phyloP scores from a whole-genome alignment of 1,140 invertebrate species.

The Littorina saxatilis region DNA sequence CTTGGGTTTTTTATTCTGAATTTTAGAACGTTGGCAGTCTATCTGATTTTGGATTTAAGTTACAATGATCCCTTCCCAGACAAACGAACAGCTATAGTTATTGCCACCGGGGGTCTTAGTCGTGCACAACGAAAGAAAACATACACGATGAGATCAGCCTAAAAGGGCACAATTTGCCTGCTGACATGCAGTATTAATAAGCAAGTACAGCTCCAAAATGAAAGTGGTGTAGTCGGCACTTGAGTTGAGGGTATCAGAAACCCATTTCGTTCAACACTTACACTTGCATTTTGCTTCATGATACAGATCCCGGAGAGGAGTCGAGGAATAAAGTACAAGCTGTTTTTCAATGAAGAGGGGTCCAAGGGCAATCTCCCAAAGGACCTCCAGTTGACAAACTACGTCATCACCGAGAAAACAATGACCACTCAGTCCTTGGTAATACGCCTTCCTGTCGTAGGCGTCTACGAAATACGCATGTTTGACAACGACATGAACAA shows the following conservation, averaged over 20 bases:
- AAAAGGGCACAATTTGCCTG: background rate
- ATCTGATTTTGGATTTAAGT: too few species aligned
- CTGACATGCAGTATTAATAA: background rate
- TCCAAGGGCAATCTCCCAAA: conserved; percentile 15
- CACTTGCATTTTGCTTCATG: background rate
- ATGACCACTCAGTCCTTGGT: background rate
- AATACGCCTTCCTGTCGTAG: background rate
- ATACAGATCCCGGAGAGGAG: background rate
- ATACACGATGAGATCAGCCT: too few species aligned
- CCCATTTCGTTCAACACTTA: background rate
- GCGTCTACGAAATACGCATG: background rate
- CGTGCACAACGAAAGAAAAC: too few species aligned
- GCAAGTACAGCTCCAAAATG: background rate
- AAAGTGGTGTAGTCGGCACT: too few species aligned
- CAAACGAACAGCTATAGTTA: too few species aligned
- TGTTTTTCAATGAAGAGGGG: conserved; percentile 15
- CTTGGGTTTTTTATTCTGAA: too few species aligned
- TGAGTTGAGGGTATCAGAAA: too few species aligned
- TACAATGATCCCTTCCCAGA: too few species aligned
- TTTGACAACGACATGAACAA: background rate
- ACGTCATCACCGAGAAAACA: background rate
- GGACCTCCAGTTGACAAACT: background rate
- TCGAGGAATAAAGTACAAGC: background rate
- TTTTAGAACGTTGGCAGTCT: too few species aligned
- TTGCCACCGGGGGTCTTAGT: too few species aligned